phyloP scores from a whole-genome alignment of 2,797 vertebrate species.

The Adelosebastes latens region DNA sequence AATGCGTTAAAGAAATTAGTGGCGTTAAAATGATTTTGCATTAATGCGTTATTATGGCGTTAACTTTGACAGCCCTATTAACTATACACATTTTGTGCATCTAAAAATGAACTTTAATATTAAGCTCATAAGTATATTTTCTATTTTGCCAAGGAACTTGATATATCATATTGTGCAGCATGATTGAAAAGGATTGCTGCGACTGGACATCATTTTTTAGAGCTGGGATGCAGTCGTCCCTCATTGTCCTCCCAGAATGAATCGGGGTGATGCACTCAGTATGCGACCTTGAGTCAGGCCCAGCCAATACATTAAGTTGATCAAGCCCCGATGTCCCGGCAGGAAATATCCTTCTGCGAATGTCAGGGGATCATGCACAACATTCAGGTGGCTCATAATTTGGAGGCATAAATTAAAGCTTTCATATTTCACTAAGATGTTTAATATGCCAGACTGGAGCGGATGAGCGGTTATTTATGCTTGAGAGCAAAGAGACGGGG shows the following conservation, averaged over 20 bases:
- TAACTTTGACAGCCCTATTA: background rate
- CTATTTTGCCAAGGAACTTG: background rate
- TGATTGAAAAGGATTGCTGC: conserved; percentile 12
- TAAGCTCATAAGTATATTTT: background rate
- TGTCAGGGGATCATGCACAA: conserved; percentile 53
- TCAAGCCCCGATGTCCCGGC: conserved; percentile 47
- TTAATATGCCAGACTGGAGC: conserved; percentile 63
- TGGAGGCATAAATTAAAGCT: conserved; percentile 57
- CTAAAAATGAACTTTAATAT: background rate
- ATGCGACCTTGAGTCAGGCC: conserved; percentile 66
- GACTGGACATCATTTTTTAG: conserved; percentile 30
- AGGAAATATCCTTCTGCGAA: conserved; percentile 51
- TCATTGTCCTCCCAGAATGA: conserved; percentile 18
- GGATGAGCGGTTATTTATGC: conserved; percentile 58
- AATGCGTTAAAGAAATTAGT: too few species aligned
- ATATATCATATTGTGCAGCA: background rate
- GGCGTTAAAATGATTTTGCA: too few species aligned
- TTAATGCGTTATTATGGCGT: too few species aligned
- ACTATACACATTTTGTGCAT: background rate
- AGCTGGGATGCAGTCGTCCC: conserved; percentile 13
- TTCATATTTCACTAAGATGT: conserved; percentile 60
- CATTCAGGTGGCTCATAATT: conserved; percentile 49
- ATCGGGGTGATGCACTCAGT: conserved; percentile 35
- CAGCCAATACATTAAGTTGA: conserved; percentile 57
- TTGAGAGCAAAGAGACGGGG: conserved; percentile 30